Base-by-base conservation (phyloP, 2,888 invertebrate species). In the Lasioglossum vierecki region DNA sequence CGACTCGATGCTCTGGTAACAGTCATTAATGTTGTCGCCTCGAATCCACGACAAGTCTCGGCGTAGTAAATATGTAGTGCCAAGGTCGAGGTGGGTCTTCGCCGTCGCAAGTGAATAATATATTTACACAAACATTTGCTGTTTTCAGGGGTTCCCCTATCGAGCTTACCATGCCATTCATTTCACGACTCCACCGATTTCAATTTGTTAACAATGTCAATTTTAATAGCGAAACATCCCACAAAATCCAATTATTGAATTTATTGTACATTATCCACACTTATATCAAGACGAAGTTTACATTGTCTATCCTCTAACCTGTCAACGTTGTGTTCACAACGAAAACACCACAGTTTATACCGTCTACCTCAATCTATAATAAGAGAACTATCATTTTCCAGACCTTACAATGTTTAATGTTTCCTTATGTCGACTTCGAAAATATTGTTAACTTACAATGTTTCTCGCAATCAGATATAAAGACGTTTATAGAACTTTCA, bases 21-120 rank as follows among this genome's bases (percentile, higher is more conserved):
- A 26, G 30, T 57, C 41, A 35, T 66, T 41, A 15, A 68, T 22
- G 26, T 30, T 26, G 53, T 73, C 30, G 15, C 60, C 41, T 35
- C 66, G 26, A 79, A 79, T 66, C 66, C 53, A 39, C 39, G 41
- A 18, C 18, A 30, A 39, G 46, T 18, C n/a, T 44, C n/a, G 26
- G 13, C 57, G 49, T 68, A 26, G 41, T 68, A 77, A 76, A 72
- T 76, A 63, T 22, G 46, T 46, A 46, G 15, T 11, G 60, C 41
- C 72, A 79, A 84, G 83, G 82, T 73, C 83, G 72, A 44, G 26
- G n/a, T 15, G 18, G 75, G 39, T 66, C 15, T 39, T 39, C 44
- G 35, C 74, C 53, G 49, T 63, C 35, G 53, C 57, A 5, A 75
- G 53, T 68, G 35, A 46, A n/a, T 39, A n/a, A n/a, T n/a, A 53